Percentiles rank a stretch among this genome's conserved stretches.
These are phyloP conservation scores for Pogonophryne albipinna DNA, from an alignment of 2,797 vertebrate genomes.

Conservation along the genomic window DNA sequence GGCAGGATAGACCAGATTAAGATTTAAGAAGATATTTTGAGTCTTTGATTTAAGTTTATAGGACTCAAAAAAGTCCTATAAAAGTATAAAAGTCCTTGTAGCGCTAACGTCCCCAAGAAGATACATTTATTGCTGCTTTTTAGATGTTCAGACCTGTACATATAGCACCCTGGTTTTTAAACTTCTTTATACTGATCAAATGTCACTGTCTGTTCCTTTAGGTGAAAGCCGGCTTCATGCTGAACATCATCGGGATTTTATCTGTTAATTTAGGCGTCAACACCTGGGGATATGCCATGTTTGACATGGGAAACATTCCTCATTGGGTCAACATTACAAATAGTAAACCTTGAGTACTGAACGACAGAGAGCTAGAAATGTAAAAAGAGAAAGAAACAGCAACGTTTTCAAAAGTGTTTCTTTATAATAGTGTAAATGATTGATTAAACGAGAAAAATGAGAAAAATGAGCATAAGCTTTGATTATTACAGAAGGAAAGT, in stretches of 20 bases:
- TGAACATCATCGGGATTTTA: conserved; percentile 92
- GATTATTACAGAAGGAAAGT: background rate
- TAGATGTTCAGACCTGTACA: background rate
- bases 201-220: conserved; percentile 59
- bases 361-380: background rate
- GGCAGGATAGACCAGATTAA: background rate
- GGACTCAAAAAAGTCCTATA: background rate
- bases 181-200: conserved; percentile 14
- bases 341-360: background rate
- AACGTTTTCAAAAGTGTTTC: background rate
- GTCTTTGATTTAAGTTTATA: background rate
- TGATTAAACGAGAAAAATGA: background rate
- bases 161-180: background rate
- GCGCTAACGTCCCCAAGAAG: background rate
- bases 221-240: conserved; percentile 89
- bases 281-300: conserved; percentile 89
- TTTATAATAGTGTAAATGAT: background rate
- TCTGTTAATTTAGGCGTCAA: conserved; percentile 89
- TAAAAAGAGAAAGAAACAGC: background rate
- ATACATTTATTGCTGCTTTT: background rate
- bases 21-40: background rate
- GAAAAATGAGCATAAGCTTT: background rate
- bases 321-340: conserved; percentile 83
- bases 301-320: conserved; percentile 86
- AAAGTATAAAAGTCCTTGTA: no score